Percentiles rank a stretch among this genome's conserved stretches.
These are phyloP conservation scores for Mesembrinibis cayennensis DNA, from an alignment of 2,113 vertebrate species.

Conservation along the genomic window DNA sequence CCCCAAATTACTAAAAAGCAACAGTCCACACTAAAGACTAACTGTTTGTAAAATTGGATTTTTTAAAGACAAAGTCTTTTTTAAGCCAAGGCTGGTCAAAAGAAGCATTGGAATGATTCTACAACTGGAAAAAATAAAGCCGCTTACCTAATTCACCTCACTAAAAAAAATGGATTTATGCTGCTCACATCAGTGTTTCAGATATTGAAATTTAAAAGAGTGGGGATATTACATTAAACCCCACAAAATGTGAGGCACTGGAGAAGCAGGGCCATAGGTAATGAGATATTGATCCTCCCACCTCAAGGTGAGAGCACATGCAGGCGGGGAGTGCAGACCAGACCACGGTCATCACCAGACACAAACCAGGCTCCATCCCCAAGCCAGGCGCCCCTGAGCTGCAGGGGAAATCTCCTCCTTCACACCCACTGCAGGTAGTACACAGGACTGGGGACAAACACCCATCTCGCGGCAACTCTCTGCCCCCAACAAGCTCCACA, in stretches of 20 bases:
- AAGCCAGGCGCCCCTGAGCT: background rate
- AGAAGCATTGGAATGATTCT: constrained; percentile 1
- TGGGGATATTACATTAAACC: background rate
- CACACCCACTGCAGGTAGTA: rapidly evolving
- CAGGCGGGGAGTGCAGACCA: background rate
- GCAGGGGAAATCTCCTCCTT: background rate
- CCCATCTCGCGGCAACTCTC: rapidly evolving
- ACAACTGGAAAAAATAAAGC: constrained; percentile 15
- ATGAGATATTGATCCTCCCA: background rate
- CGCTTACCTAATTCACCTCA: background rate
- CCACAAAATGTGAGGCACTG: background rate
- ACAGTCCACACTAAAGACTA: constrained; percentile 72
- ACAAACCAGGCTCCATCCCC: background rate
- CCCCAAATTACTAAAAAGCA: constrained; percentile 72
- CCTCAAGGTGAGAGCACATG: background rate
- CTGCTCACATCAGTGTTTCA: constrained; percentile 11
- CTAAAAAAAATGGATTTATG: background rate
- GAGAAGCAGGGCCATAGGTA: background rate
- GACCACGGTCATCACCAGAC: rapidly evolving
- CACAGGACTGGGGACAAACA: rapidly evolving
- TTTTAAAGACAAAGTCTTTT: constrained; percentile 65
- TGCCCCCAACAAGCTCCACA: background rate
- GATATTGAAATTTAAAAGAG: background rate
- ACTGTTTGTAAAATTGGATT: constrained; percentile 77
- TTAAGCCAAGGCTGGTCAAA: constrained; percentile 18